These are phyloP conservation scores for Drosophila atroscutellata DNA, from an alignment of 2,888 invertebrate species.

Conservation along the genomic window DNA sequence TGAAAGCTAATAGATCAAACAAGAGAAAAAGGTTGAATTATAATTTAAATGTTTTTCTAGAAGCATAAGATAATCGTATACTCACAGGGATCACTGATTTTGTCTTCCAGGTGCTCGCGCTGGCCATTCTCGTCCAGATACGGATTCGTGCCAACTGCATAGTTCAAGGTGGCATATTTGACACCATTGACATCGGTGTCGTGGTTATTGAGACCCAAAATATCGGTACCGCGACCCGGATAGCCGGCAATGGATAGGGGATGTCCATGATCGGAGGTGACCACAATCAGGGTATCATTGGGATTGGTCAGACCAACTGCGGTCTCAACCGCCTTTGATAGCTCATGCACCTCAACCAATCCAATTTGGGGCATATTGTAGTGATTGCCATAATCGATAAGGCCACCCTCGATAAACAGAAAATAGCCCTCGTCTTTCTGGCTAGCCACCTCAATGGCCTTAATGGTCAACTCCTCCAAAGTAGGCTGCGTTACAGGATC, in stretches of 20 bases:
- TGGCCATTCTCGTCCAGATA: conserved; percentile 62
- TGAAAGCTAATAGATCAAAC: conserved; percentile 40
- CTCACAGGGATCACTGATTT: conserved; percentile 50
- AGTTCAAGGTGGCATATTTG: conserved; percentile 89
- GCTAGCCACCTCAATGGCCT: conserved; percentile 87
- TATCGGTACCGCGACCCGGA: conserved; percentile 85
- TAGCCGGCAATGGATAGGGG: conserved; percentile 91
- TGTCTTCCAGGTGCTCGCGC: conserved; percentile 62
- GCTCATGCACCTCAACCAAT: conserved; percentile 91
- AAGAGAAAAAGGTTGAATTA: not conserved
- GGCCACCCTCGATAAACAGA: conserved; percentile 89
- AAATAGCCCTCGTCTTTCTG: conserved; percentile 88
- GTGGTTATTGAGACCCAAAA: conserved; percentile 85
- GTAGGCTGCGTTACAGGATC: conserved; percentile 86
- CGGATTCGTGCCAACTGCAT: conserved; percentile 88
- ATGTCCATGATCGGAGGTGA: conserved; percentile 93
- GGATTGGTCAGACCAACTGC: conserved; percentile 87
- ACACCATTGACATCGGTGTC: conserved; percentile 87
- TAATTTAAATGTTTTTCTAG: not conserved
- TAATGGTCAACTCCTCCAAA: conserved; percentile 88
- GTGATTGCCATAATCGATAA: conserved; percentile 86
- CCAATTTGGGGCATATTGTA: conserved; percentile 88
- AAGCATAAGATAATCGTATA: not conserved
- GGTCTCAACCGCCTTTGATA: conserved; percentile 89
- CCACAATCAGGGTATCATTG: conserved; percentile 91